Evolutionary conservation across 1,140 invertebrate genomes (phyloP).

Genomic region (Olivierus martensii): DNA sequence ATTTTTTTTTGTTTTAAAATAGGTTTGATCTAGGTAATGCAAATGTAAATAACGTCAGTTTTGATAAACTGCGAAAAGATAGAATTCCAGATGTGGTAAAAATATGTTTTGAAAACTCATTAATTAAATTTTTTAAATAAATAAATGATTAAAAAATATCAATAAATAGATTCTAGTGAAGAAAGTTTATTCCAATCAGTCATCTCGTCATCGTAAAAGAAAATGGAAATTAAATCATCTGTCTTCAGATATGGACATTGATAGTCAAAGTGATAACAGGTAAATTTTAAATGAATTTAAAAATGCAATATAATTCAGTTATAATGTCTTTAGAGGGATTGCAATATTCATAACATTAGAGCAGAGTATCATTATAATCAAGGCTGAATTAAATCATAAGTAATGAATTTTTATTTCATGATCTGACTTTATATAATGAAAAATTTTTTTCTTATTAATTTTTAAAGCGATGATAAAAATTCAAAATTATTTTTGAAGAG

Average conservation of each 20-base stretch:
- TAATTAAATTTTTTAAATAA: no score
- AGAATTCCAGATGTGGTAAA: conserved; percentile 64
- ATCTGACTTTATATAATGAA: no score
- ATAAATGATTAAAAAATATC: no score
- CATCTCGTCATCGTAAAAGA: conserved; percentile 51
- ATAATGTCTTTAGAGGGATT: no score
- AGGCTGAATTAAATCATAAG: no score
- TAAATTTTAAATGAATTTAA: conserved; percentile 31
- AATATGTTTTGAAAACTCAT: not conserved
- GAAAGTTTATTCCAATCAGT: conserved; percentile 69
- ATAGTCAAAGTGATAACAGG: conserved; percentile 52
- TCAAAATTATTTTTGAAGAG: no score
- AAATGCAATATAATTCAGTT: no score
- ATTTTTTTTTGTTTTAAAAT: conserved; percentile 23
- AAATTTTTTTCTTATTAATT: no score
- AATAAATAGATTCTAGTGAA: conserved; percentile 58
- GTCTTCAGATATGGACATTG: conserved; percentile 42
- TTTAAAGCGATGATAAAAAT: no score
- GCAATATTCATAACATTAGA: no score
- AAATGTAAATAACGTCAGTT: conserved; percentile 78
- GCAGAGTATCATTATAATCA: no score
- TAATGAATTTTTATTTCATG: no score
- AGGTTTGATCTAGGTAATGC: conserved; percentile 76
- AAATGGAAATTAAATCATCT: conserved; percentile 87
- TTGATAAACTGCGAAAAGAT: conserved; percentile 62